A percentile compares a stretch with the other conserved stretches of the same genome.
These are phyloP conservation scores for Thalassoma bifasciatum DNA, from an alignment of 2,113 vertebrate species.

Conservation along the genomic window DNA sequence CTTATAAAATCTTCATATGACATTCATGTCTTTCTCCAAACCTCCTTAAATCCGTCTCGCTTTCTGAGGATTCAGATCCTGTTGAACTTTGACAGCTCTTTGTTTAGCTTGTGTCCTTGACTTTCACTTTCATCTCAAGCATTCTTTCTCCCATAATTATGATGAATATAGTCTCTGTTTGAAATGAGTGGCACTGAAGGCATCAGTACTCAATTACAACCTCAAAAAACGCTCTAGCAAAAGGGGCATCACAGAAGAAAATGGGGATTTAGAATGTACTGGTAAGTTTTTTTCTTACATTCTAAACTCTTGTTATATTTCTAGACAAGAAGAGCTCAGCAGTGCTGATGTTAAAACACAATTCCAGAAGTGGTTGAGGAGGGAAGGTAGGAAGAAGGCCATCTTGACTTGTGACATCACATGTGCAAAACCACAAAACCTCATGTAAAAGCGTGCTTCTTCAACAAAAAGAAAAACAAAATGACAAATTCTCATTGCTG, in stretches of 20 bases:
- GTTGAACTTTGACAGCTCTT: constrained; percentile 31
- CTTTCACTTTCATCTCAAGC: constrained; percentile 10
- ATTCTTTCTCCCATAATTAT: constrained; percentile 14
- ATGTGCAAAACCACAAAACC: constrained; percentile 82
- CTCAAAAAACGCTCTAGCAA: constrained; percentile 66
- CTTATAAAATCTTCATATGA: constrained; percentile 65
- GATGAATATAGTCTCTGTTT: constrained; percentile 35
- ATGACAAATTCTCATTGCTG: constrained; percentile 53
- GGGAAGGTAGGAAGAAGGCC: constrained; percentile 69
- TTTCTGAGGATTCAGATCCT: constrained; percentile 36
- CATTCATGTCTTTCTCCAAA: constrained; percentile 45
- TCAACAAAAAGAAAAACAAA: constrained; percentile 65
- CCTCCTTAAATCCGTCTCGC: constrained; percentile 35
- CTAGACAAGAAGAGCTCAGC: constrained; percentile 24
- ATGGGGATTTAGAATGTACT: constrained; percentile 45
- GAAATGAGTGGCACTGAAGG: constrained; percentile 56
- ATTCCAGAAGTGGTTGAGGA: constrained; percentile 61
- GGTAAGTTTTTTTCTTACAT: constrained; percentile 70
- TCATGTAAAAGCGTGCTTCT: constrained; percentile 75
- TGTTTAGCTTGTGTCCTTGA: constrained; percentile 27
- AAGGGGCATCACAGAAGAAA: constrained; percentile 50
- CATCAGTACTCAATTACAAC: constrained; percentile 49
- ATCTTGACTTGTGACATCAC: constrained; percentile 79
- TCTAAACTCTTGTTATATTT: constrained; percentile 59
- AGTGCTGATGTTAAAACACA: constrained; percentile 15